phyloP scores from a whole-genome alignment of 2,113 vertebrate genomes.

The Motacilla alba region DNA sequence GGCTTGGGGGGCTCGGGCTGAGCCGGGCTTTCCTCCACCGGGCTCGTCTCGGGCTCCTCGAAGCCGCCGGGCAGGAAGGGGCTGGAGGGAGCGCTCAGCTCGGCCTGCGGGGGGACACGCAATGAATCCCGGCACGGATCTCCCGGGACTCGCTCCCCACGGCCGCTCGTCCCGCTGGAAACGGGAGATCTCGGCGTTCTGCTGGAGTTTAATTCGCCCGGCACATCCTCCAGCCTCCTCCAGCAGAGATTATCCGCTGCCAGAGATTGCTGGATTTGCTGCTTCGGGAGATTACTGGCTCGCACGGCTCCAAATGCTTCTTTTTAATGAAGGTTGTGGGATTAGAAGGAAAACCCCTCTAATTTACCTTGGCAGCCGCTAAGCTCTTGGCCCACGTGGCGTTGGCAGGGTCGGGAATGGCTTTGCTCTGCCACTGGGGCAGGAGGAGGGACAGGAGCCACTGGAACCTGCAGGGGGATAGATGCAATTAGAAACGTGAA shows the following conservation, averaged over 20 bases:
- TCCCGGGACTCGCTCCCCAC: fast-evolving
- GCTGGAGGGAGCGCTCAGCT: not conserved
- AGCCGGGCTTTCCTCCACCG: slow-evolving; percentile 44
- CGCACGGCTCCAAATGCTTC: fast-evolving
- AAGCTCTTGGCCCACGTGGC: slow-evolving; percentile 68
- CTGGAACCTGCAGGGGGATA: not conserved
- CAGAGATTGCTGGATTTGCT: not conserved
- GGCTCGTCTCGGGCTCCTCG: slow-evolving; percentile 65
- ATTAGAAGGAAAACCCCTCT: not conserved
- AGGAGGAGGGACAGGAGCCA: slow-evolving; percentile 17
- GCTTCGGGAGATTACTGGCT: not conserved
- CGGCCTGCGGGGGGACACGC: slow-evolving; percentile 1
- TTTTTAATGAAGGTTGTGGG: not conserved
- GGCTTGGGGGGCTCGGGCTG: fast-evolving
- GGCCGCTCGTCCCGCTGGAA: fast-evolving
- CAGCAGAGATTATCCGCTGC: fast-evolving
- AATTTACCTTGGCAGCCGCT: slow-evolving; percentile 33
- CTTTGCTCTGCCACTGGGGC: slow-evolving; percentile 52
- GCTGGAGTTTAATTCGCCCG: fast-evolving
- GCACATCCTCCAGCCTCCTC: fast-evolving
- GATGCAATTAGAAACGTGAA: fast-evolving
- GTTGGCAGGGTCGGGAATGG: slow-evolving; percentile 76
- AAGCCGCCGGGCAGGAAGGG: not conserved
- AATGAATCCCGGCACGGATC: fast-evolving
- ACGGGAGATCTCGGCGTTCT: fast-evolving